phyloP scores from a whole-genome alignment of 1,140 invertebrate species.

The Danaus plexippus region DNA sequence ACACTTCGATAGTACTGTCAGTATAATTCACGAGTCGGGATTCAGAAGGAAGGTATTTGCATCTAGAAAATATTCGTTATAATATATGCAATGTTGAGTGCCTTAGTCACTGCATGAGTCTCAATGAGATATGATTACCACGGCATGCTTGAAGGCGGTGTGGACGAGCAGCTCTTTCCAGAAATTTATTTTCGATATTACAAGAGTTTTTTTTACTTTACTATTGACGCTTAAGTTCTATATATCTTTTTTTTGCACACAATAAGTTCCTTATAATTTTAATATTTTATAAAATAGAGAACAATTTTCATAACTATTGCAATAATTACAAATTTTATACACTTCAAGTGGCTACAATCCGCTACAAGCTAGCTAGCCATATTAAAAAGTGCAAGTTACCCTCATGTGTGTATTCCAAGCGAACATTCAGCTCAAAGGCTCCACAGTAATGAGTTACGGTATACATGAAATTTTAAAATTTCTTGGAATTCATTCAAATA shows the following conservation, averaged over 20 bases:
- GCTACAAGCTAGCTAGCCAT: conserved; percentile 19
- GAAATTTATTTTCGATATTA: conserved; percentile 48
- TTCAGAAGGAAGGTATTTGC: no score
- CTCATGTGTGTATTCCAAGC: conserved; percentile 14
- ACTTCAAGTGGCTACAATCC: neutral
- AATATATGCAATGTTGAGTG: conserved; percentile 26
- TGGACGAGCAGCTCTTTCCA: conserved; percentile 42
- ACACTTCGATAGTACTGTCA: no score
- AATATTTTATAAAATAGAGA: no score
- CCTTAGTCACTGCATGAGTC: conserved; percentile 49
- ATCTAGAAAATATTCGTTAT: conserved; percentile 3
- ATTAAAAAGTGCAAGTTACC: conserved; percentile 22
- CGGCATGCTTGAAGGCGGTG: conserved; percentile 48
- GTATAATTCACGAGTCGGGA: no score
- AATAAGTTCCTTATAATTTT: no score
- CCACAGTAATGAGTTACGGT: no score
- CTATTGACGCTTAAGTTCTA: no score
- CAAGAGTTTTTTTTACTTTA: conserved; percentile 23
- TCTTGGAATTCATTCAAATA: no score
- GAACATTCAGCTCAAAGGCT: conserved; percentile 16
- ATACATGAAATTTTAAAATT: no score
- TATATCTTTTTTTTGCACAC: no score
- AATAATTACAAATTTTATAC: no score
- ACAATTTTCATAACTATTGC: no score
- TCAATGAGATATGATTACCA: conserved; percentile 51